Evolutionary conservation across 53 echinoderm and acorn worm species (phyloP), one percentile per base, ranked within the genome.

Genomic region (Holothuria leucospilota): DNA sequence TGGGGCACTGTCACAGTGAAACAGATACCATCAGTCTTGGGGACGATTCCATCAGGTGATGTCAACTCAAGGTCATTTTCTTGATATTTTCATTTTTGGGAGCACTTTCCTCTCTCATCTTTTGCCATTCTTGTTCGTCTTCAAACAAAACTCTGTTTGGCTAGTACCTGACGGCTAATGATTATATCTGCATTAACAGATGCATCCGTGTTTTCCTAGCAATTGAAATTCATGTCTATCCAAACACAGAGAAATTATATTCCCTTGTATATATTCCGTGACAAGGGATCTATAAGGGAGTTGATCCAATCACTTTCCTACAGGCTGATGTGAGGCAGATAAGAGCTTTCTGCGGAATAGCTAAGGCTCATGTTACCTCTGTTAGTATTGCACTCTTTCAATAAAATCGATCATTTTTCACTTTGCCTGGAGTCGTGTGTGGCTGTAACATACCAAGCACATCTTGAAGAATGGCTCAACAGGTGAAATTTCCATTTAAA

Each of bases 191-290:
- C 18, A 15, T 21, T 41, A 72, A 46, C 72, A 72, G 39, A 72
- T 41, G 23, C 34, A 39, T 39, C 39, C 15, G 21, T 72, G 72
- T 72, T 72, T 72, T 72, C 72, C 46, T 72, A 72, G 72, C 72
- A n/a, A 72, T 72, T 39, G 20, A 72, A 71, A 72, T 72, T 72
- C 41, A 72, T 39, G 72, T 40, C 72, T 72, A 18, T 72, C 72
- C 42, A 72, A 39, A 72, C 72, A 72, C 18, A 42, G 49, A 72
- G 72, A 72, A 72, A 40, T 72, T 42, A 56, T 15, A 39, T 39
- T 72, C 72, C 8, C 34, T 72, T 72, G 39, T 72, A 72, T 72
- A 38, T 72, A 39, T 39, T 72, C 21, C 8, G 49, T 29, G 68
- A 68, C 34, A 56, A 56, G 56, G 18, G 68, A 68, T 68, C 29